Base-by-base conservation (phyloP, 2,888 invertebrate genomes). In the Andrena haemorrhoa region DNA sequence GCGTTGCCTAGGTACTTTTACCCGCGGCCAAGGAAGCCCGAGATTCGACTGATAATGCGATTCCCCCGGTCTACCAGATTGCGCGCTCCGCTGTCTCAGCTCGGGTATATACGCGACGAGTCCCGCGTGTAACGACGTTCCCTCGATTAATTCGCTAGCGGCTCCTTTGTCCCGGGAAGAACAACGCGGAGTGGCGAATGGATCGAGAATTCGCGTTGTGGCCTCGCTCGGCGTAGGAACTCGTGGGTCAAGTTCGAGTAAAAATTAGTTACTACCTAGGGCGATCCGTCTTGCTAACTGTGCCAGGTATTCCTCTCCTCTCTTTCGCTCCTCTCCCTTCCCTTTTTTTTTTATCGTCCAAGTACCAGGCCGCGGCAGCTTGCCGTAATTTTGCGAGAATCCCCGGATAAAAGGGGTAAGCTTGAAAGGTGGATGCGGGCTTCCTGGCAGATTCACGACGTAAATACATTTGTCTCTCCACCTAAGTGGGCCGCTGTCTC, bases 401-500 rank as follows among this genome's bases (percentile, higher is more conserved):
- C 83, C 87, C 75, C 53, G 88, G 88, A 88, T 88, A 88, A 88
- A 88, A 86, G 88, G 85, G 85, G 85, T 82, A 82, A 87, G 88
- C 87, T 87, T 83, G 88, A 88, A 88, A 85, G 85, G 86, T 87
- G 83, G 82, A 83, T 86, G 89, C 86, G 89, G 87, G 89, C 83
- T 76, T 88, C 85, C 86, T 86, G 88, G 85, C 84, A 86, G 89
- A 89, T 88, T 86, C 84, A 85, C 86, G 90, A 87, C 87, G 89
- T 89, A 91, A 91, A 89, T 91, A 89, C 87, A 91, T 91, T 91
- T 90, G 90, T 91, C 91, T 91, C 90, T 80, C 82, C 84, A 85
- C 82, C 89, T 91, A 90, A 91, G 91, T 91, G 91, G 91, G 82
- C 82, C 49, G 86, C 90, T 91, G 91, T 90, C 91, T 91, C 91